Conservation (phyloP, 2,113 vertebrate species). For the Dipodomys stephensi region DNA sequence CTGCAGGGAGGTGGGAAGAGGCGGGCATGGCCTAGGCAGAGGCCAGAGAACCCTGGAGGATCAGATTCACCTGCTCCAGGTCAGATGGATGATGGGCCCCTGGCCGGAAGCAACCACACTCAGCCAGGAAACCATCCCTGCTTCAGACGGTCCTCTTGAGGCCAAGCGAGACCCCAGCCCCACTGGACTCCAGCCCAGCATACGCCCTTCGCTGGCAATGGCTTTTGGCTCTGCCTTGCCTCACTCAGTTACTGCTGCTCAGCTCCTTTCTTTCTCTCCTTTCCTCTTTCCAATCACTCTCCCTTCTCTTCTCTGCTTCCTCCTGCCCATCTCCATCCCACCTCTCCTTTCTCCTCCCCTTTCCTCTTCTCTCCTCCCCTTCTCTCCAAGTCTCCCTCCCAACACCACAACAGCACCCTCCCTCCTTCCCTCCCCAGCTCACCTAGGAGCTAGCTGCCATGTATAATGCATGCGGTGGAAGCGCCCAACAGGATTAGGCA, state of each 20-base stretch:
- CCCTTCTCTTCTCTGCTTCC: neutral
- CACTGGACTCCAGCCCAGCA: neutral
- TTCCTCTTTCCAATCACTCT: neutral
- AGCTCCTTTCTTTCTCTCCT: neutral
- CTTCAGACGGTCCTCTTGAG: neutral
- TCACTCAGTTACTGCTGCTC: neutral
- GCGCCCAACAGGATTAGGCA: conserved; percentile 92
- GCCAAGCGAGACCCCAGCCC: neutral
- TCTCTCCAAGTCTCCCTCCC: conserved; percentile 41
- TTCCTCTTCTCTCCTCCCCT: neutral
- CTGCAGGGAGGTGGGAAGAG: neutral
- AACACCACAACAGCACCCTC: neutral
- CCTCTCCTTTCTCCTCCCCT: neutral
- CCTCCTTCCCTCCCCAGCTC: neutral
- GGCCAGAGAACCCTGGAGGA: neutral
- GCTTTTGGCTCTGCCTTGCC: neutral
- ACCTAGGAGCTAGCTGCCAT: conserved; percentile 76
- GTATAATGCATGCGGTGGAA: conserved; percentile 91
- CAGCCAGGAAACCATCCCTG: neutral
- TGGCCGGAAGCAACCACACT: neutral
- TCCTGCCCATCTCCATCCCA: conserved; percentile 5
- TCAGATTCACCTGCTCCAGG: neutral
- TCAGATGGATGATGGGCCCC: neutral
- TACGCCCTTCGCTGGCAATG: neutral
- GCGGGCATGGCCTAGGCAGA: neutral